Evolutionary conservation across 2,888 invertebrate species (phyloP), one percentile per base, ranked within the genome.

Genomic region (Ormyrus pomaceus): DNA sequence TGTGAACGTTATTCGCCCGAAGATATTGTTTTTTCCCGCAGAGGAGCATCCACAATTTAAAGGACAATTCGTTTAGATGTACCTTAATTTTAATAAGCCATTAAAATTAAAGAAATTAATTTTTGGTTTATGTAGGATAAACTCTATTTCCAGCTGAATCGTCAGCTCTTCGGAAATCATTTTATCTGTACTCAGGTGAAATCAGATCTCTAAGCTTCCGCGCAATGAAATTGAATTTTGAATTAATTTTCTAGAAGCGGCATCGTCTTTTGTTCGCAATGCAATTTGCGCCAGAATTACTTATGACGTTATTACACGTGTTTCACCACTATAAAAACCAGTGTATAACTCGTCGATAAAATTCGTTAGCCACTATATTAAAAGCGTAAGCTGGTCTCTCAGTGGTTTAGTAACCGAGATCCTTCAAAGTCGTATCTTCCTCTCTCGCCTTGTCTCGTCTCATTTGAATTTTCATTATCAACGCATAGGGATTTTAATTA

Each of bases 401-500:
- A 45, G 46, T n/a, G 10, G 50, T 59, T 58, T 53, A 48, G 48
- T 10, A 0, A 4, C 19, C 9, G 51, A 19, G 53, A 56, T 58
- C 50, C 58, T 58, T 66, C 66, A 66, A 65, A 71, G 58, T 56
- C 69, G 48, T 8, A 34, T 61, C 51, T 69, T 19, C 45, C 6
- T 58, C 65, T 19, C 64, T 68, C 68, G 53, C 55, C 13, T 51
- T 46, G 62, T 10, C 13, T 51, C 13, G 62, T 10, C 46, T 11
- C 19, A 59, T 34, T 58, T 79, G 55, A 79, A 79, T 79, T 79
- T 79, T 74, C 68, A 79, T 79, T 64, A 53, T 68, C 68, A 69
- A 65, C 65, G 65, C 53, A 65, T 13, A n/a, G 19, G 62, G 62
- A 55, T 79, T 79, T 79, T 79, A 79, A 79, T 79, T 79, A 79